Base-by-base conservation (phyloP, 2,888 invertebrate genomes). In the Dromius quadrimaculatus region DNA sequence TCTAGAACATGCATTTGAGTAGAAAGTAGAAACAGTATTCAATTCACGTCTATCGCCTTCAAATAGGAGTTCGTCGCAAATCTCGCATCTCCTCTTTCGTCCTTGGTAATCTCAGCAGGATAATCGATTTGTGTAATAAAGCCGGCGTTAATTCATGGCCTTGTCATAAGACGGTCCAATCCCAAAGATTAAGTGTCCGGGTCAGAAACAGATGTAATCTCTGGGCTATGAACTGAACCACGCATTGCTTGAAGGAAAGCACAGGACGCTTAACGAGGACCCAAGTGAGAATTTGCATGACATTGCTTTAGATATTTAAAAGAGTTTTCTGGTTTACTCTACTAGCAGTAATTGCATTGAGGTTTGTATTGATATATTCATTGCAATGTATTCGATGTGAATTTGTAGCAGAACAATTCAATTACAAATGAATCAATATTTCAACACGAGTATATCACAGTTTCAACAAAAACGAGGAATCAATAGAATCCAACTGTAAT, bases 141-240 rank as follows among this genome's bases (percentile, higher is more conserved):
- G 22, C 36, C 61, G 22, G 54, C 71, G 69, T 72, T 74, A 74
- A 74, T 72, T 74, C 74, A 74, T 70, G 70, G 70, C 68, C 61
- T 71, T 72, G 76, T 76, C 76, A 76, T 75, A 76, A 75, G 76
- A 75, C 72, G 72, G 72, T 47, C 74, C 71, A 74, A 75, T 75
- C 68, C 57, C 72, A 64, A 73, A 75, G 75, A 76, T 76, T 76
- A 74, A 76, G 73, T 73, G 72, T 71, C 70, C 72, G 75, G 75
- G 74, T 75, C 75, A 74, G 70, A 74, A 74, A 74, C 75, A 74
- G 75, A 75, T 75, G 74, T 76, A 76, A 76, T 75, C 75, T 74
- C 28, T 9, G 13, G 59, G 43, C 57, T 41, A 54, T 59, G 43
- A 59, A 59, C 59, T 19, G 9, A 0, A 19, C 59, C 59, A 36